Evolutionary conservation across 92 coral and sea anemone species (phyloP), one percentile per base, ranked within the genome.

Genomic region (Epizoanthus illoricatus): DNA sequence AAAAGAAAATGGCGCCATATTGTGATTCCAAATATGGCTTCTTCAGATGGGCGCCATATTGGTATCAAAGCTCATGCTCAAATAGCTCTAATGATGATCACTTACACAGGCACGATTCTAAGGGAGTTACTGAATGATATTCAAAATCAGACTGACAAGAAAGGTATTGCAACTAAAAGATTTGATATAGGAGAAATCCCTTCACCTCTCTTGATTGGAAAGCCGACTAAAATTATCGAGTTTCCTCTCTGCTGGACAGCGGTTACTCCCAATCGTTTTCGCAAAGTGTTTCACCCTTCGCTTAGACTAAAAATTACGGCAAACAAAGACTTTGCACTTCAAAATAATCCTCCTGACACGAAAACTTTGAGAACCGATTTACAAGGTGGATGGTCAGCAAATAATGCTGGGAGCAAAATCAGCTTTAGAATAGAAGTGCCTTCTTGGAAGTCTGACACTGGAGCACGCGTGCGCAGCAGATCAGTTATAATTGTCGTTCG

Each of bases 171-270:
- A 79, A 23, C 58, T 42, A 40, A 36, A 17, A 58, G 39, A 12
- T 85, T 28, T 75, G 49, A 56, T 21, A 4, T 3, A 6, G 40
- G 18, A 10, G 59, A 39, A 15, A 39, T 85, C n/a, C 88, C 88
- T 28, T 64, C 58, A 8, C 69, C 80, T 6, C 58, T 76, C 52
- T 79, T 69, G 40, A 85, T 79, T 58, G 79, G 68, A 67, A 60
- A 41, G 13, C 56, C 54, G 65, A 56, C 71, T 2, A 56, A 52
- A 20, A 47, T 80, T 16, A 73, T 85, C 49, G 69, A 18, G 7
- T 19, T 33, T 17, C 92, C 95, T 5, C 65, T 76, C 76, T 91
- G 95, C 33, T 91, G 95, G 95, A 84, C 95, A 28, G 86, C 86
- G 45, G 58, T 91, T 16, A 86, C 92, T n/a, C 95, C 95, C 28